Conservation (phyloP, 2,113 vertebrate species). For the Rhagologus leucostigma region DNA sequence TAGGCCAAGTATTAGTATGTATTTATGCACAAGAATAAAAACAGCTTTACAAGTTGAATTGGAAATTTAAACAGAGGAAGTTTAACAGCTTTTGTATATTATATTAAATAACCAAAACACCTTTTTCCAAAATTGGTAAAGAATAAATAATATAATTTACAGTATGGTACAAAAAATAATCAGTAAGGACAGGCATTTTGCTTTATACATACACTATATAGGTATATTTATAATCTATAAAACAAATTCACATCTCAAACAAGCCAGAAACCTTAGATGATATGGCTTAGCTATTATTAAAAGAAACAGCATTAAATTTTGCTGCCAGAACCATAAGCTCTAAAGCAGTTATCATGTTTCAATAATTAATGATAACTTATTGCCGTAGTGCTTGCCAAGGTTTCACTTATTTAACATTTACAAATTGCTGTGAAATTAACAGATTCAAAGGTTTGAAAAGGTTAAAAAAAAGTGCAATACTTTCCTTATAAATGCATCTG, state of each 20-base stretch:
- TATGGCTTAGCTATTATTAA: conserved; percentile 81
- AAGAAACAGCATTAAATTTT: conserved; percentile 68
- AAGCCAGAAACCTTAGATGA: conserved; percentile 76
- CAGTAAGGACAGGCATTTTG: conserved; percentile 78
- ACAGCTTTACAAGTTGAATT: conserved; percentile 82
- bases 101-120: conserved; percentile 87
- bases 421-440: conserved; percentile 22
- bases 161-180: conserved; percentile 86
- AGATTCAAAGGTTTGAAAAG: conserved; percentile 42
- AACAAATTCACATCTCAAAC: conserved; percentile 82
- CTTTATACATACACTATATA: conserved; percentile 81
- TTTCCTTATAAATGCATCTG: conserved; percentile 57
- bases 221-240: conserved; percentile 79
- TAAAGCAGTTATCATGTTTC: conserved; percentile 52
- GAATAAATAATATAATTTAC: conserved; percentile 89
- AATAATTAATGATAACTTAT: conserved; percentile 44
- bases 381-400: conserved; percentile 61
- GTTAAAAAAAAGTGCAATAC: conserved; percentile 64
- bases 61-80: conserved; percentile 78
- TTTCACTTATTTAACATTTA: conserved; percentile 51
- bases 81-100: conserved; percentile 81
- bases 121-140: conserved; percentile 78
- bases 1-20: conserved; percentile 83
- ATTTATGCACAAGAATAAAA: conserved; percentile 85
- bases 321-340: conserved; percentile 59